Evolutionary conservation across 2,797 vertebrate species (phyloP).

Genomic region (Epinephelus awoara): DNA sequence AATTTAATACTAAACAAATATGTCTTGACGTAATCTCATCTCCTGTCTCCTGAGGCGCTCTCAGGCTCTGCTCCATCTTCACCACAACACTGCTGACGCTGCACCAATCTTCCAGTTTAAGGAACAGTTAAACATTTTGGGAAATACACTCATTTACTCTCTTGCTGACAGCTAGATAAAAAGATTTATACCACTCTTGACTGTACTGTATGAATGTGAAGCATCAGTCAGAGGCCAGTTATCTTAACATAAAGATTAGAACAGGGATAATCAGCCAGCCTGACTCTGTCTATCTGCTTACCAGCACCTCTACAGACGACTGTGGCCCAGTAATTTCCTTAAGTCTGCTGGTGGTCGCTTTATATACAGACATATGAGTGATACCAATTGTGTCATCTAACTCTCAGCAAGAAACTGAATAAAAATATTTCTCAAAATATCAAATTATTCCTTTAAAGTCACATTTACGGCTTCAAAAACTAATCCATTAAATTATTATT

Average conservation of each 20-base stretch:
- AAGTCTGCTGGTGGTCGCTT: no score
- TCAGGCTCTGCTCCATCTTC: conserved; percentile 1
- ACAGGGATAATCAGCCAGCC: not conserved
- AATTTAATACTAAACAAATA: no score
- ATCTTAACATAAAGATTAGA: conserved; percentile 3
- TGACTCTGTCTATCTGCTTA: not conserved
- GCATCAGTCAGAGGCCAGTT: not conserved
- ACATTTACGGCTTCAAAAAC: no score
- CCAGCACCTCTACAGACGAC: not conserved
- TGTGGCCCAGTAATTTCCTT: no score
- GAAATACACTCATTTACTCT: conserved; percentile 7
- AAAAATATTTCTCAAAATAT: no score
- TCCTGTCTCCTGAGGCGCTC: not conserved
- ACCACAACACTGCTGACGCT: conserved; percentile 7
- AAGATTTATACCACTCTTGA: not conserved
- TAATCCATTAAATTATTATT: no score
- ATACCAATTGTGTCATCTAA: no score
- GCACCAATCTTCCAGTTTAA: conserved; percentile 14
- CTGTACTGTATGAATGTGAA: not conserved
- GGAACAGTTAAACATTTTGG: not conserved
- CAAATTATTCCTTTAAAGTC: no score
- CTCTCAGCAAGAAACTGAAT: no score
- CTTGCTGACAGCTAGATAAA: not conserved
- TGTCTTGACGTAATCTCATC: no score
- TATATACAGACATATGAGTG: no score